Evolutionary conservation across 2,113 vertebrate genomes (phyloP).

Genomic region (Apteryx owenii): DNA sequence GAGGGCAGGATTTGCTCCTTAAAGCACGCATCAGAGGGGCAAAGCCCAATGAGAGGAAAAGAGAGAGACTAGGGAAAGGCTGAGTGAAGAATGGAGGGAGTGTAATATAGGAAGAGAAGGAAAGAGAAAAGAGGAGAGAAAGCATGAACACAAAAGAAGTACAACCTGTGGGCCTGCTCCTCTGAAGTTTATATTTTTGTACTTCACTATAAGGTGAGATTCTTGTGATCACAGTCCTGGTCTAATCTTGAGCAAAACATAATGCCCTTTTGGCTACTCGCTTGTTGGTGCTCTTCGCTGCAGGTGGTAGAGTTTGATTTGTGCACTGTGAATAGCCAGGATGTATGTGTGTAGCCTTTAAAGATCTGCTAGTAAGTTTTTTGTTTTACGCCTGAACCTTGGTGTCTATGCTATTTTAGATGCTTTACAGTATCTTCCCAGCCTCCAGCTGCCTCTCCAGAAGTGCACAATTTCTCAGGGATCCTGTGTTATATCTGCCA

Average conservation of each 20-base stretch:
- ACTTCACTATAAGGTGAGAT: neutral
- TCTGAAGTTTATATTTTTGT: neutral
- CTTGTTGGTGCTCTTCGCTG: neutral
- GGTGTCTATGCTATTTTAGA: neutral
- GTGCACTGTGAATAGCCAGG: neutral
- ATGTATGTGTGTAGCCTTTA: neutral
- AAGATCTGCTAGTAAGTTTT: neutral
- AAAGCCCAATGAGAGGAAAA: neutral
- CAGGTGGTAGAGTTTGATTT: neutral
- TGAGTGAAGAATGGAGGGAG: neutral
- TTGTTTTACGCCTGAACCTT: neutral
- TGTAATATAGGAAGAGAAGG: neutral
- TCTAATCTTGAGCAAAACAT: neutral
- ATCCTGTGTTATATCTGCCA: neutral
- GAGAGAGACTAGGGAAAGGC: neutral
- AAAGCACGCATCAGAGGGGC: conserved; percentile 39
- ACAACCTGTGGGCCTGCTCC: neutral
- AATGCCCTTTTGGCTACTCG: neutral
- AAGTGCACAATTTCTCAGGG: conserved; percentile 11
- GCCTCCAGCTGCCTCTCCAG: conserved; percentile 45
- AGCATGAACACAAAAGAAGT: neutral
- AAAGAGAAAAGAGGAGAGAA: neutral
- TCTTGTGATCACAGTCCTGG: neutral
- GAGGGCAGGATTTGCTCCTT: conserved; percentile 15
- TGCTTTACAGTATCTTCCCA: neutral